A percentile compares a stretch with the other conserved stretches of the same genome.
Evolutionary conservation across 2,113 vertebrate species (phyloP).

Genomic region (Clarias gariepinus): DNA sequence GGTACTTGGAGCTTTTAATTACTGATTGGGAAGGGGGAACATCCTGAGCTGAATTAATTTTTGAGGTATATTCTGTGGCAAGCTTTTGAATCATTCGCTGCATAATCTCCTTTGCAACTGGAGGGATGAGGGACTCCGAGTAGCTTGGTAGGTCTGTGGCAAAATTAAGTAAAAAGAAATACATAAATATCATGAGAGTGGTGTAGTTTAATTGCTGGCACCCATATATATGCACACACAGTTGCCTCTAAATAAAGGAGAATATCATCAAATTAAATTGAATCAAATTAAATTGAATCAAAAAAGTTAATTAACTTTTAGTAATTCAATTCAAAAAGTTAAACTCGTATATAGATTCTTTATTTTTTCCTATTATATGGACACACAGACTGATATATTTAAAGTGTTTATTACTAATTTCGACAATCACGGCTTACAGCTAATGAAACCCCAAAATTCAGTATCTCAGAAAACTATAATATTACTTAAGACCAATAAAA

Average conservation of each 20-base stretch:
- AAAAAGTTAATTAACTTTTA: background rate
- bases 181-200: background rate
- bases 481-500: too few relatives aligned
- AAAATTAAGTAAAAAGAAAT: constrained; percentile 12
- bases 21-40: constrained; percentile 91
- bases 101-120: constrained; percentile 99
- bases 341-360: too few relatives aligned
- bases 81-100: constrained; percentile 99
- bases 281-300: too few relatives aligned
- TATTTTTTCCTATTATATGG: too few relatives aligned
- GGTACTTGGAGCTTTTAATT: constrained; percentile 99
- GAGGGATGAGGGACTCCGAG: constrained; percentile 94
- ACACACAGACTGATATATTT: too few relatives aligned
- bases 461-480: too few relatives aligned
- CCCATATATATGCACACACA: background rate
- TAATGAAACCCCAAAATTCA: too few relatives aligned
- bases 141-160: constrained; percentile 91
- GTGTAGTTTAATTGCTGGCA: background rate
- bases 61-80: constrained; percentile 99
- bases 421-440: too few relatives aligned
- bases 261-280: too few relatives aligned
- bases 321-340: background rate
- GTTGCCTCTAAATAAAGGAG: background rate
- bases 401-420: too few relatives aligned
- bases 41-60: constrained; percentile 98